phyloP scores from a whole-genome alignment of 2,113 vertebrate species.

The Vombatus ursinus region DNA sequence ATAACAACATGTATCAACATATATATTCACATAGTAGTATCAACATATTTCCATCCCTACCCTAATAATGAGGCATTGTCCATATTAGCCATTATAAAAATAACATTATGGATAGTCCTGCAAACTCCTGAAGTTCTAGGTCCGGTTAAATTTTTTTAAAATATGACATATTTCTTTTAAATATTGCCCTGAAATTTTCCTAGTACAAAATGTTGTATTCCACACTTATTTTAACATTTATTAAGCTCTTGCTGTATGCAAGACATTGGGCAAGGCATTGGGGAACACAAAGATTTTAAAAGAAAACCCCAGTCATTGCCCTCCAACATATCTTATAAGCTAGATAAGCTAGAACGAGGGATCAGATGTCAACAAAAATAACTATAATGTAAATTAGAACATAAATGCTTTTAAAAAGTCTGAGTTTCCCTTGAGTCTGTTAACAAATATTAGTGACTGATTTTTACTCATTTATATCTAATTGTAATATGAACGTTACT shows the following conservation, averaged over 20 bases:
- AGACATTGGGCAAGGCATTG: neutral
- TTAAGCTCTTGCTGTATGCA: neutral
- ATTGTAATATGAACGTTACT: slow-evolving; percentile 8
- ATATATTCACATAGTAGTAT: neutral
- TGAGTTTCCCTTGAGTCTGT: neutral
- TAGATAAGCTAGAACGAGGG: neutral
- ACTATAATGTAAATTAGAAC: neutral
- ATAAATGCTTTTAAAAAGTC: neutral
- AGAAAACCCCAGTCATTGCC: neutral
- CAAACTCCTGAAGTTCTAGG: neutral
- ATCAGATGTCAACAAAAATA: neutral
- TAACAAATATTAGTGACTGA: neutral
- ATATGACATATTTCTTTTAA: neutral
- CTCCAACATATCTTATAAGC: neutral
- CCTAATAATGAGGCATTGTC: neutral
- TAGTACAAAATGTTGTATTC: neutral
- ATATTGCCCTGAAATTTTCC: neutral
- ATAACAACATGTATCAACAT: neutral
- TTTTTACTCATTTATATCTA: slow-evolving; percentile 39
- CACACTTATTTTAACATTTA: neutral
- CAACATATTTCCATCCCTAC: neutral
- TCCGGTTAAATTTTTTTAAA: neutral
- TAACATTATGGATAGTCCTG: neutral
- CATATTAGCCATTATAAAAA: neutral
- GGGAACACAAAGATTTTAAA: neutral